phyloP scores from a whole-genome alignment of 2,888 invertebrate species.

The Sicus ferrugineus region DNA sequence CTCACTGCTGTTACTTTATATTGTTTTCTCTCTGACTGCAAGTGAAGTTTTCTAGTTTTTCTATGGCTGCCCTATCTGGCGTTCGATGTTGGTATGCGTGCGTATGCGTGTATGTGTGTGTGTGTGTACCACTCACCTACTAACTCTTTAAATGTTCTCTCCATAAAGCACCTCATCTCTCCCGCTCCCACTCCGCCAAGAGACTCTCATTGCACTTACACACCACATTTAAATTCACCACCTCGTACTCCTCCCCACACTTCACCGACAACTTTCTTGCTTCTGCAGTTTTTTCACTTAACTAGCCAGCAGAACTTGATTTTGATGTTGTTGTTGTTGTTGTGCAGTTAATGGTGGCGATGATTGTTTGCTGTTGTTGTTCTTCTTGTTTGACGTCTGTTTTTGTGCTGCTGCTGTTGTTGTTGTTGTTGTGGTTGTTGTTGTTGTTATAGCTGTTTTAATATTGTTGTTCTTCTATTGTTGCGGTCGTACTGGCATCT shows the following conservation, averaged over 20 bases:
- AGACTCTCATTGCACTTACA: neutral
- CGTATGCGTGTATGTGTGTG: conserved; percentile 15
- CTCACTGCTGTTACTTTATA: neutral
- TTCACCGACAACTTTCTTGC: too few relatives aligned
- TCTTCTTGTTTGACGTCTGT: conserved; percentile 10
- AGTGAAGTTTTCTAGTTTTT: conserved; percentile 22
- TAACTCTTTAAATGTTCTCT: conserved; percentile 33
- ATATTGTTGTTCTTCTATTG: neutral
- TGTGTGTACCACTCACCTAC: conserved; percentile 36
- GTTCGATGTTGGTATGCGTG: conserved; percentile 2
- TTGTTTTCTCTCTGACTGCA: neutral
- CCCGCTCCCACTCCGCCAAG: too few relatives aligned
- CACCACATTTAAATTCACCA: neutral
- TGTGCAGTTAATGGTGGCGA: neutral
- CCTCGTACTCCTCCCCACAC: too few relatives aligned
- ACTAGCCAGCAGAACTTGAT: conserved; percentile 28
- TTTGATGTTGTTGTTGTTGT: conserved; percentile 14
- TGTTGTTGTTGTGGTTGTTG: conserved; percentile 2
- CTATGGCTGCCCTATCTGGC: neutral
- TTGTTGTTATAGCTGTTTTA: neutral
- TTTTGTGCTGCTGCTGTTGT: conserved; percentile 5
- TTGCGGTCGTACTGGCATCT: neutral
- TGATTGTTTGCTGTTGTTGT: conserved; percentile 8
- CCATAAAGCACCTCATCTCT: too few relatives aligned
- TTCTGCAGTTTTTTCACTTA: conserved; percentile 1